phyloP scores from a whole-genome alignment of 92 coral and sea anemone species.

The Siderastrea siderea region DNA sequence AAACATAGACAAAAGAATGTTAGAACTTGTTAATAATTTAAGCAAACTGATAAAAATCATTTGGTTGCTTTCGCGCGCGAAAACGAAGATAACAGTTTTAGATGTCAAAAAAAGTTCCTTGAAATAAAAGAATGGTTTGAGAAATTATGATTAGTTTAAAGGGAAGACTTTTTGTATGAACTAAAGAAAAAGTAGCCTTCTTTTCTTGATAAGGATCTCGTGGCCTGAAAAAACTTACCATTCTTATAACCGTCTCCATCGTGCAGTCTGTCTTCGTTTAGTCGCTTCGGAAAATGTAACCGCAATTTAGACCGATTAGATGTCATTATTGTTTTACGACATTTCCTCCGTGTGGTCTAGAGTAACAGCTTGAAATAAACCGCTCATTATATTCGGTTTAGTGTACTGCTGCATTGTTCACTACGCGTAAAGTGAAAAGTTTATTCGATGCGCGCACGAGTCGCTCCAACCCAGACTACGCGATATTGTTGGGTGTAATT shows the following conservation, averaged over 20 bases:
- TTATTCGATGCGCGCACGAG: background rate
- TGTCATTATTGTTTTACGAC: conserved; percentile 38
- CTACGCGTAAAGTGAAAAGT: background rate
- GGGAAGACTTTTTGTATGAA: background rate
- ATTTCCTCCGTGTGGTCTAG: conserved; percentile 10
- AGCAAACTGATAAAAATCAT: conserved; percentile 25
- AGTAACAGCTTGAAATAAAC: conserved; percentile 21
- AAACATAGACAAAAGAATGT: conserved; percentile 13
- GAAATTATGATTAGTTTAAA: too few relatives aligned
- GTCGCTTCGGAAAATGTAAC: conserved; percentile 43
- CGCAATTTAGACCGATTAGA: conserved; percentile 14
- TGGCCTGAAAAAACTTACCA: conserved; percentile 10
- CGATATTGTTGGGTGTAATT: conserved; percentile 48
- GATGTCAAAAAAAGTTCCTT: background rate
- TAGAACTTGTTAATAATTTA: conserved; percentile 40
- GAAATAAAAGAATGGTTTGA: background rate
- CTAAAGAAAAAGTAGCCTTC: background rate
- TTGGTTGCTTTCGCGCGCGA: conserved; percentile 5
- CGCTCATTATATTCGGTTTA: conserved; percentile 15
- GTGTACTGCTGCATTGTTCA: conserved; percentile 4
- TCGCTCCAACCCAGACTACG: background rate
- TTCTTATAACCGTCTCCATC: conserved; percentile 9
- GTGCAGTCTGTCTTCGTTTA: conserved; percentile 12
- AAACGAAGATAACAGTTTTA: background rate
- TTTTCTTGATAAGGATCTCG: background rate